Percentiles rank a stretch among this genome's conserved stretches.
These are phyloP conservation scores for Smutsia temminckii DNA, from an alignment of 2,797 vertebrate genomes.

Conservation along the genomic window DNA sequence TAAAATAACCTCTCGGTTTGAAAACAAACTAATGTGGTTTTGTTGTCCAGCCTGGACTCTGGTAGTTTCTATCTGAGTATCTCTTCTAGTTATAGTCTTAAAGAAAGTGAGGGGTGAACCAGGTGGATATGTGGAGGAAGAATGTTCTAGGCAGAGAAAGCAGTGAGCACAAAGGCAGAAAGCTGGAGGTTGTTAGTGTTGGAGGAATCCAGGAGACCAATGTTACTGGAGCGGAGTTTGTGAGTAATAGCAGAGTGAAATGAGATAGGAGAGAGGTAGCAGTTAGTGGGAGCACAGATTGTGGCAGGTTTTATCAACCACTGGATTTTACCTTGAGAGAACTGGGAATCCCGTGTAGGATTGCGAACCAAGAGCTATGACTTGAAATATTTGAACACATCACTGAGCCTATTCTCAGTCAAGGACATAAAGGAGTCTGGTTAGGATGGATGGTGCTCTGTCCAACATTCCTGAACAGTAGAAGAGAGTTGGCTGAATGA, in stretches of 20 bases:
- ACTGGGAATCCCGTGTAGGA: neutral
- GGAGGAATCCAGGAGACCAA: neutral
- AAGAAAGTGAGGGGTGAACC: neutral
- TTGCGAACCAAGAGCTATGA: neutral
- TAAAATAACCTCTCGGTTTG: neutral
- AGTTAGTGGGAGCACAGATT: neutral
- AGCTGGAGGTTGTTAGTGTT: neutral
- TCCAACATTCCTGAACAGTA: neutral
- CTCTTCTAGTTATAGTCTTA: neutral
- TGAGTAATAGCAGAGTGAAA: neutral
- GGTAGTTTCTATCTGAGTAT: neutral
- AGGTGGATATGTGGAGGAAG: neutral
- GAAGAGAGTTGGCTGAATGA: neutral
- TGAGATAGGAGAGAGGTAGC: neutral
- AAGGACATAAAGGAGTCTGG: neutral
- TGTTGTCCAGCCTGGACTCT: neutral
- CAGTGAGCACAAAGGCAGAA: neutral
- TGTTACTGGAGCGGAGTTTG: neutral
- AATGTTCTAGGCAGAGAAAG: neutral
- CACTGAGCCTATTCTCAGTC: neutral
- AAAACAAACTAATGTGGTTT: neutral
- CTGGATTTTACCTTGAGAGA: neutral
- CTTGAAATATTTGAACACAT: neutral
- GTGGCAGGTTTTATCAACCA: neutral
- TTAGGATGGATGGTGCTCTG: neutral